Evolutionary conservation across 2,888 invertebrate species (phyloP).

Genomic region (Cantharis nigra): DNA sequence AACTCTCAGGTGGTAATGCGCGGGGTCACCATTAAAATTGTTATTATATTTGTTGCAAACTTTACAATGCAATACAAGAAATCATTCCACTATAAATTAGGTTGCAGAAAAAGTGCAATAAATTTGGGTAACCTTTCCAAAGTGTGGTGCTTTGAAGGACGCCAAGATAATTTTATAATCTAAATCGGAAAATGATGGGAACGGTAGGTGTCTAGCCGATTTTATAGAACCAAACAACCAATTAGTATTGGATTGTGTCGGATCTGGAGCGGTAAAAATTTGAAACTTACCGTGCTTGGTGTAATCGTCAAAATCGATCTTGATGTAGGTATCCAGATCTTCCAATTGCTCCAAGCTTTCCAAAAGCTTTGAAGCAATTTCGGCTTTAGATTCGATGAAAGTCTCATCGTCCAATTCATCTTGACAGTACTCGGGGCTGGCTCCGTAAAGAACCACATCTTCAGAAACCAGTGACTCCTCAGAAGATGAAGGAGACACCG

Average conservation of each 20-base stretch:
- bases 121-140: not conserved
- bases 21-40: no score
- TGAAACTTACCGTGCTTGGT: slow-evolving; percentile 15
- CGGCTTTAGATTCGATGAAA: slow-evolving; percentile 50
- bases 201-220: not conserved
- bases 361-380: slow-evolving; percentile 68
- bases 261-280: no score
- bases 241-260: no score
- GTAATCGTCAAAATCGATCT: slow-evolving; percentile 61
- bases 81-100: not conserved
- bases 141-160: not conserved
- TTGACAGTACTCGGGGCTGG: slow-evolving; percentile 47
- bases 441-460: slow-evolving; percentile 46
- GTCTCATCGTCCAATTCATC: slow-evolving; percentile 36
- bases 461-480: slow-evolving; percentile 48
- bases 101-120: not conserved
- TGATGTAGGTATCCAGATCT: slow-evolving; percentile 67
- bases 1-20: no score
- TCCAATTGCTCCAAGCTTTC: slow-evolving; percentile 60
- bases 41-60: no score
- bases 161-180: not conserved
- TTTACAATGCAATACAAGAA: no score
- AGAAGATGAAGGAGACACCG: slow-evolving; percentile 57
- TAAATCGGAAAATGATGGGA: not conserved
- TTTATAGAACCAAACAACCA: not conserved